These are phyloP conservation scores for Parambassis ranga DNA, from an alignment of 2,797 vertebrate species.

Conservation along the genomic window DNA sequence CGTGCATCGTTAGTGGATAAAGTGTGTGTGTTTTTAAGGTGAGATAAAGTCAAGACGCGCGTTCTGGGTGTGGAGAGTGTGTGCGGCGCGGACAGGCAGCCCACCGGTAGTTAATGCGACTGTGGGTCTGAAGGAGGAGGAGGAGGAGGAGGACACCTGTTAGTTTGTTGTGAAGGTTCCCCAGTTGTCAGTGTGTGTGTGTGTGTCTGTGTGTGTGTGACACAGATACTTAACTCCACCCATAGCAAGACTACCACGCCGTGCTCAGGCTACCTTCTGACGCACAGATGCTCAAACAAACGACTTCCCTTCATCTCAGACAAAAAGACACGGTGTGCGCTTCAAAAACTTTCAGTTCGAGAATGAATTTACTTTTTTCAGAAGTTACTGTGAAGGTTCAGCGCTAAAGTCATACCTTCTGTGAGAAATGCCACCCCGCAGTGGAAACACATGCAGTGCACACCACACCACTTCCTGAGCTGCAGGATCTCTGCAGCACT, in stretches of 20 bases:
- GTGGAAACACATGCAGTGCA: too few species aligned
- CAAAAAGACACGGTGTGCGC: too few species aligned
- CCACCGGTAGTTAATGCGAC: conserved; percentile 23
- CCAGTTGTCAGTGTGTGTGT: conserved; percentile 65
- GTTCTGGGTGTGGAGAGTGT: conserved; percentile 9
- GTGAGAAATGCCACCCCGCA: too few species aligned
- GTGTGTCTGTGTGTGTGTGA: too few species aligned
- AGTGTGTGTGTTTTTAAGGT: not conserved
- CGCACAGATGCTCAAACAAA: conserved; percentile 48
- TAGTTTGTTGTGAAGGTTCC: conserved; percentile 60
- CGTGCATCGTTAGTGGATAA: conserved; percentile 86
- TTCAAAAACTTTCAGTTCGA: too few species aligned
- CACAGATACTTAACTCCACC: conserved; percentile 70
- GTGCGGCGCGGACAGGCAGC: conserved; percentile 4
- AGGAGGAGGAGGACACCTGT: conserved; percentile 68
- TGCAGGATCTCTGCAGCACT: too few species aligned
- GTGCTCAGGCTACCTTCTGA: conserved; percentile 20
- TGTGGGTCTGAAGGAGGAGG: conserved; percentile 26
- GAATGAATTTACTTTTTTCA: too few species aligned
- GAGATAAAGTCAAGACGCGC: conserved; percentile 2
- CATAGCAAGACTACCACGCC: conserved; percentile 45
- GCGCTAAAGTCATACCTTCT: too few species aligned
- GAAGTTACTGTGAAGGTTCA: too few species aligned
- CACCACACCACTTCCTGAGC: too few species aligned
- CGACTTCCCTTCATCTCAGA: too few species aligned